Conservation (phyloP, 2,113 vertebrate species). For the Leucoraja erinaceus region DNA sequence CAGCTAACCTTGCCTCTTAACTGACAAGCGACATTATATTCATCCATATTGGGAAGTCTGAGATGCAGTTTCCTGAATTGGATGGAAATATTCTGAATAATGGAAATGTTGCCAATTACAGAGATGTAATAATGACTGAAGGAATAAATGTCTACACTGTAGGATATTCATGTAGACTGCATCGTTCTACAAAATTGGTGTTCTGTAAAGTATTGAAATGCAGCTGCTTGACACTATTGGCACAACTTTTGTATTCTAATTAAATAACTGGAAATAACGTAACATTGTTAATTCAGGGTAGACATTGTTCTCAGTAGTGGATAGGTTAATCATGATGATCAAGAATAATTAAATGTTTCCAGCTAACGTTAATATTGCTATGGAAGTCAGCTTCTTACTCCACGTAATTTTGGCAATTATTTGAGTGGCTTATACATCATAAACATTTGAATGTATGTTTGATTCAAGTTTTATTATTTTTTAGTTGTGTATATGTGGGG, state of each 20-base stretch:
- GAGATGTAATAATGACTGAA: too few species aligned
- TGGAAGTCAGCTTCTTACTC: too few species aligned
- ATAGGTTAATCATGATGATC: not conserved
- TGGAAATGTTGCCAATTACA: too few species aligned
- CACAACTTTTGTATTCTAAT: not conserved
- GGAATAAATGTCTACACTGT: not conserved
- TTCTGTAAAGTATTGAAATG: not conserved
- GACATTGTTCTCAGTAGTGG: not conserved
- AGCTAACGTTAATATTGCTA: not conserved
- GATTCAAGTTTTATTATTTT: too few species aligned
- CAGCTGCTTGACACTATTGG: not conserved
- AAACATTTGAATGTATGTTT: not conserved
- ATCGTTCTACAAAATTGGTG: not conserved
- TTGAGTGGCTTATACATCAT: not conserved
- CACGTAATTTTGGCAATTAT: not conserved
- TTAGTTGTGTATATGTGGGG: too few species aligned
- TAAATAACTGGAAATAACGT: not conserved
- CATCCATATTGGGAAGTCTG: not conserved
- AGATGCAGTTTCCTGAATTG: not conserved
- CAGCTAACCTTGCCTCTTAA: not conserved
- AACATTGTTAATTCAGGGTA: not conserved
- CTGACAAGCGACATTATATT: not conserved
- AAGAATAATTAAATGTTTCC: too few species aligned
- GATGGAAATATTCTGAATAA: not conserved
- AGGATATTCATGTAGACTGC: not conserved